Base-by-base conservation (phyloP, 2,113 vertebrate species). In the Apodemus sylvaticus region DNA sequence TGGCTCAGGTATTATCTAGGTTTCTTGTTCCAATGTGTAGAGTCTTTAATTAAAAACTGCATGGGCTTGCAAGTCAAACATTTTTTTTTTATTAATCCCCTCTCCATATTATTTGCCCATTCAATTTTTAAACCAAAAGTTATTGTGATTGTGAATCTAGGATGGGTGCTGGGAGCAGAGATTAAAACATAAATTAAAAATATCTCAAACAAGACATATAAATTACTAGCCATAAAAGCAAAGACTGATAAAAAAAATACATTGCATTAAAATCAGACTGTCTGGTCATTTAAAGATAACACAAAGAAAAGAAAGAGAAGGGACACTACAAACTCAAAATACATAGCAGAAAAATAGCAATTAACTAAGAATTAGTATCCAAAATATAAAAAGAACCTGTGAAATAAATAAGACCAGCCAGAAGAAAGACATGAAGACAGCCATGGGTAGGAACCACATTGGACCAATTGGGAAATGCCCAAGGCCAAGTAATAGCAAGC, bases 141-240 rank as follows among this genome's bases (percentile, higher is more conserved):
- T 89, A 74, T 73, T 73, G 5, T 74, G 74, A 91, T 83, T 48
- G 4, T 74, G 86, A 95, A 70, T 94, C 62, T 97, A 83, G 83
- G 42, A 78, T 91, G 70, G 48, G 26, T 94, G 60, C 60, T 89
- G 45, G 60, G 24, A 45, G 11, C 45, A 92, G 77, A 78, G 77
- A 96, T 93, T 89, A 95, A 95, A 96, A 78, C 34, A 95, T 45
- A 93, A 89, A 95, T 86, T 82, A 85, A 94, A 93, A 83, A 81
- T 13, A 93, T 97, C 22, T 94, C 81, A 92, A 95, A 85, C 0
- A 94, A 97, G 45, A 74, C 9, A 90, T 87, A 91, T 55, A 92
- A 92, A 93, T 91, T 90, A 95, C 39, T 58, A 64, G 26, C 5
- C 62, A 94, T 74, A 64, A 96, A 91, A 96, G 73, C 16, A 66